A percentile compares a stretch with the other conserved stretches of the same genome.
Conservation (phyloP, 2,113 vertebrate species). For the Mustelus asterias region DNA sequence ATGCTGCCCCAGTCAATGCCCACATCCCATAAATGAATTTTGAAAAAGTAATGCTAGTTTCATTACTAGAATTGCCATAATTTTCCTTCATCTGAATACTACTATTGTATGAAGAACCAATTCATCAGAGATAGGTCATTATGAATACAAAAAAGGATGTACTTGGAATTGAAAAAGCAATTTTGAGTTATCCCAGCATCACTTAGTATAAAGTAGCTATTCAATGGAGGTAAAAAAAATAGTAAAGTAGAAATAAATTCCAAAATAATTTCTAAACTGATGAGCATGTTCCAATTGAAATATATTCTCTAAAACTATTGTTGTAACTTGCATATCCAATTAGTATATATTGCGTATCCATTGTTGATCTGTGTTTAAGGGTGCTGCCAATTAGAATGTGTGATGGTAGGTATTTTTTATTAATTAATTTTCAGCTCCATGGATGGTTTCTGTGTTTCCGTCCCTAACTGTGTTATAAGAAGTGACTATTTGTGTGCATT, state of each 20-base stretch:
- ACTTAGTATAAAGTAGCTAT: not conserved
- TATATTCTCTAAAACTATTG: not conserved
- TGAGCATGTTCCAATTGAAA: not conserved
- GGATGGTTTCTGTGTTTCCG: not conserved
- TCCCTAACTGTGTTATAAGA: not conserved
- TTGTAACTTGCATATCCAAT: not conserved
- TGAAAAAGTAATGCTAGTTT: not conserved
- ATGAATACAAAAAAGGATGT: not conserved
- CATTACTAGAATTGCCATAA: not conserved
- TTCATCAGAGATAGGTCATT: not conserved
- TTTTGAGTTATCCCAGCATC: not conserved
- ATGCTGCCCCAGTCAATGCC: too few relatives aligned
- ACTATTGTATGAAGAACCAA: not conserved
- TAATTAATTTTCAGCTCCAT: not conserved
- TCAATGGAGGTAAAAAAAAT: not conserved
- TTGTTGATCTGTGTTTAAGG: not conserved
- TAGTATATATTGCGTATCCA: not conserved
- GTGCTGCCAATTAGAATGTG: not conserved
- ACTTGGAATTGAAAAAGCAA: not conserved
- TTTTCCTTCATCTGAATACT: constrained; percentile 2
- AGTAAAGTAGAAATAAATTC: not conserved
- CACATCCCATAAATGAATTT: too few relatives aligned
- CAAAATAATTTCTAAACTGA: not conserved
- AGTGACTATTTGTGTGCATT: not conserved
- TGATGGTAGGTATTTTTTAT: not conserved